Evolutionary conservation across 2,113 vertebrate species (phyloP), one percentile per base, ranked within the genome.

Genomic region (Pantherophis guttatus): DNA sequence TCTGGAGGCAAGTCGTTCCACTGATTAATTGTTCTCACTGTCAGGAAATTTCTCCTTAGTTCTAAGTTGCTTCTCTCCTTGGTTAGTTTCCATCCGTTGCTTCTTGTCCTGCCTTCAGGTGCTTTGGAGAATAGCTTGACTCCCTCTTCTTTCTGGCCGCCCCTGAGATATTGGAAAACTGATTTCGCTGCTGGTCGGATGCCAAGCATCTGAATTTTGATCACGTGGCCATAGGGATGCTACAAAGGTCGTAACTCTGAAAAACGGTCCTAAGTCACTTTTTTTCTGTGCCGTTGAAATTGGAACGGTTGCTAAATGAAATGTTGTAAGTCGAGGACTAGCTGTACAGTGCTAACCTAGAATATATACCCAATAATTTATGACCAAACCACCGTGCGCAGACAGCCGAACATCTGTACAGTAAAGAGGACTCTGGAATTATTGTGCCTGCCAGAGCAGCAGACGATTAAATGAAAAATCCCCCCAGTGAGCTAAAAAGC

Each of bases 391-490:
- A 26, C 59, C 10, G 7, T 0, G 0, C 0, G 0, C 13, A 5
- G 12, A 85, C 62, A 81, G 91, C 10, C 0, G 26, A 93, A 93
- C 92, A 94, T 94, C 93, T 92, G 87, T 88, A 55, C 52, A 70
- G 29, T 92, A 88, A 92, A 88, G 59, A 57, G 48, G 87, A 33
- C 59, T 55, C 9, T 33, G 87, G 29, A 70, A 62, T 48, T 48
- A 62, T 48, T 48, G 52, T 44, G 23, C 89, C 88, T 55, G 52
- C 87, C 52, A 7, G 24, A 91, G 90, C 85, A 88, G 62, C 93
- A 52, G 95, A 93, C 91, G 90, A 92, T 86, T 94, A 90, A 95
- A 91, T 26, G 94, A 94, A 94, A 91, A 55, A 93, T 93, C 0
- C 0, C 90, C 94, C 59, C 88, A 94, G 54, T 94, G 94, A 95